Evolutionary conservation across 2,797 vertebrate genomes (phyloP), one percentile per base, ranked within the genome.

Genomic region (Leptodon cayanensis): DNA sequence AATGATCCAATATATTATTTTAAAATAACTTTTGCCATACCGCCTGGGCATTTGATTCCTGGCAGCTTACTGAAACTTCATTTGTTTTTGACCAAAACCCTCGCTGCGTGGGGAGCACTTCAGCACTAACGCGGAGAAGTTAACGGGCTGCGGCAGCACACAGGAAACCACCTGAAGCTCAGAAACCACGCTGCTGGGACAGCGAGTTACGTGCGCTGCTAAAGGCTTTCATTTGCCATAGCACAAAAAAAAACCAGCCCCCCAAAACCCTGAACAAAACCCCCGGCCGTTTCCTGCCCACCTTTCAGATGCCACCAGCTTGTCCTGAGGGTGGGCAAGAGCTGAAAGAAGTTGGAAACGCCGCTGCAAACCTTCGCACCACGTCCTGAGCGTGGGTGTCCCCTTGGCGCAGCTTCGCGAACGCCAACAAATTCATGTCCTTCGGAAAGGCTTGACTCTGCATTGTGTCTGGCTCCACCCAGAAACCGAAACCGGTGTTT

Each of bases 231-330:
- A 33, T 12, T 46, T 46, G 44, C 69, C 26, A 7, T 5, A 70
- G 58, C 13, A 18, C n/a, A 2, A 47, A 65, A 66, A 59, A 8
- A 5, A 5, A 14, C 3, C 28, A 52, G 12, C 16, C 28, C 26
- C 52, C 7, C 5, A 31, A 33, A 21, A 19, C 0, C 1, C 5
- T 3, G 0, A 57, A 11, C 9, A 26, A 49, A 13, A 0, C 2
- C 15, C 5, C 40, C 0, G 10, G 16, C 31, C 1, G 0, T 33
- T 58, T 40, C 35, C 28, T 58, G 11, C 7, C 58, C 54, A 9
- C 35, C 22, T 33, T 49, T 46, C 44, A 3, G 42, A 39, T 10
- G 46, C 29, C 62, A 18, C 7, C 78, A 61, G 73, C 44, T n/a
- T 5, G 20, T 35, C 31, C 35, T 3, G 33, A 47, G 19, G 18